Base-by-base conservation (phyloP, 2,797 vertebrate species). In the Sebastes jordani region DNA sequence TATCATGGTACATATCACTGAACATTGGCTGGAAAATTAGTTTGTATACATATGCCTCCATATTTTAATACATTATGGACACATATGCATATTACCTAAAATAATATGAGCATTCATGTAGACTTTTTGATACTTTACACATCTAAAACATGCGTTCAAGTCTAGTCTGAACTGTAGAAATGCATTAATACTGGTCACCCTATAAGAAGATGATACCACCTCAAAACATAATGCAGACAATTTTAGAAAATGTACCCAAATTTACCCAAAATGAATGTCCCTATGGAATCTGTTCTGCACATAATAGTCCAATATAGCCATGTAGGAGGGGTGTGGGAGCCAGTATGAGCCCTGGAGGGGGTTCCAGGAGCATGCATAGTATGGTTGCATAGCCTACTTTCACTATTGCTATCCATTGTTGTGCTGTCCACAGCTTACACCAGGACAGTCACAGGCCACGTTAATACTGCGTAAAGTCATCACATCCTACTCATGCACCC, bases 391-490 rank as follows among this genome's bases (percentile, higher is more conserved):
- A 49, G 46, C 46, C 46, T 60, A 81, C 85, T 91, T 83, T 67
- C 74, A 77, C 71, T 78, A 22, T 6, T 67, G 83, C 63, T 77
- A 76, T 71, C 85, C 38, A 58, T 67, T 65, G 65, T 67, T 65
- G 65, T 73, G 38, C 30, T 64, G 49, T n/a, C 78, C 62, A 46
- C 49, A 42, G 63, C 74, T 55, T 22, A 61, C 71, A 25, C 36
- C 49, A 32, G 14, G 52, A 69, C 76, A 79, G 60, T 42, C 32
- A 9, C 4, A 75, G 81, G 80, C 76, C 80, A 78, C 77, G 49
- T 38, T 71, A 58, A 59, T 6, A 23, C 66, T 11, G 62, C 30
- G 70, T 46, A 66, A 77, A 84, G 52, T 71, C 73, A 36, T 59
- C 67, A n/a, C 61, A 56, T 71, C 32, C 20, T 11, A 54, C 62